phyloP scores from a whole-genome alignment of 2,113 vertebrate species.

The Prietella phreatophila region DNA sequence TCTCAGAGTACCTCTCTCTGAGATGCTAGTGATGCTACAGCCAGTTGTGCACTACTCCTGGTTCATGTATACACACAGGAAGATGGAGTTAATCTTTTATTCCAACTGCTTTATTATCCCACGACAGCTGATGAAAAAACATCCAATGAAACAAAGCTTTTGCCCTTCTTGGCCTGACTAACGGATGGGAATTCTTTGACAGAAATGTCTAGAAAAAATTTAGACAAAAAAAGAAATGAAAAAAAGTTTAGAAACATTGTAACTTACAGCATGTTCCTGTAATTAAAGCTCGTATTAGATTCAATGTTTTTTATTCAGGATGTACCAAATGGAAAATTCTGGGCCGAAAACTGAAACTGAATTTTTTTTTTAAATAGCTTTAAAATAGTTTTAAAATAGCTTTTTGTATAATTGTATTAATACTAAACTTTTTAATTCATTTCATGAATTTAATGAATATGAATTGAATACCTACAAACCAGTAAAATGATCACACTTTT shows the following conservation, averaged over 20 bases:
- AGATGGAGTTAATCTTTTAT: not conserved
- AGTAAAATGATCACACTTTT: too few relatives aligned
- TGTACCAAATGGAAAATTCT: too few relatives aligned
- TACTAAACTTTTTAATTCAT: too few relatives aligned
- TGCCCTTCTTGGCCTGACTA: not conserved
- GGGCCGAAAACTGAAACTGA: too few relatives aligned
- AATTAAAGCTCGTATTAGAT: not conserved
- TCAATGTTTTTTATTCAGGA: too few relatives aligned
- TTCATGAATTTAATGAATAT: too few relatives aligned
- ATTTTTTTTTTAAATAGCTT: too few relatives aligned
- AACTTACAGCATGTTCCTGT: not conserved
- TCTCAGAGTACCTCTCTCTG: not conserved
- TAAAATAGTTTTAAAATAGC: too few relatives aligned
- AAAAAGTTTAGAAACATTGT: not conserved
- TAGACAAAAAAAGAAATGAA: not conserved
- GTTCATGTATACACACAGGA: not conserved
- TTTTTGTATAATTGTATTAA: too few relatives aligned
- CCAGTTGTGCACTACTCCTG: not conserved
- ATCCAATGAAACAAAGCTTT: not conserved
- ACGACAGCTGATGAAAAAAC: not conserved
- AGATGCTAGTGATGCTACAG: not conserved
- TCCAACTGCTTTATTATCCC: not conserved
- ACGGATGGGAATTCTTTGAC: not conserved
- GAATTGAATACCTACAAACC: too few relatives aligned
- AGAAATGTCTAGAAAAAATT: not conserved